phyloP scores from a whole-genome alignment of 2,113 vertebrate species.

The Recurvirostra avosetta region DNA sequence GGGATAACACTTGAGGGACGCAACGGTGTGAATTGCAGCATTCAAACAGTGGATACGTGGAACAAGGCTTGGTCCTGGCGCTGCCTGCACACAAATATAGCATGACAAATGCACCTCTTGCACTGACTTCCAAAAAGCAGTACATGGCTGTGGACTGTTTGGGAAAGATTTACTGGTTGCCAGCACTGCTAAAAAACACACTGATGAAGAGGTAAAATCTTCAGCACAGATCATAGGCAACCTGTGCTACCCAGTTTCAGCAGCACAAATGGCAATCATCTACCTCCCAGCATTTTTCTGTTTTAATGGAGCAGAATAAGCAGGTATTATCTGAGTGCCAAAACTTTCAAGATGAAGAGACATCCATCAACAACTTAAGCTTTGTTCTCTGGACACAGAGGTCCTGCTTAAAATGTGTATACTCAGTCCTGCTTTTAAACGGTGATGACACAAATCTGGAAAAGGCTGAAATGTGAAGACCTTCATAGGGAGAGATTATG shows the following conservation, averaged over 20 bases:
- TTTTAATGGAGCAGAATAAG: neutral
- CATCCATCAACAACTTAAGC: neutral
- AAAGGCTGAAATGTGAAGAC: neutral
- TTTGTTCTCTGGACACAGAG: neutral
- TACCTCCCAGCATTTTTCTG: neutral
- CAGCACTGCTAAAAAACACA: neutral
- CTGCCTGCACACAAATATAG: neutral
- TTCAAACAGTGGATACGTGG: accelerated
- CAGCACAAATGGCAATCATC: neutral
- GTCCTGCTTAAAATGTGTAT: neutral
- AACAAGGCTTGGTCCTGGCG: neutral
- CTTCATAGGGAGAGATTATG: neutral
- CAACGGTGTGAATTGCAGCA: neutral
- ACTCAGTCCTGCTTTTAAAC: neutral
- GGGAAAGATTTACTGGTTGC: neutral
- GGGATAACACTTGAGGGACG: neutral
- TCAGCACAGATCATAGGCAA: neutral
- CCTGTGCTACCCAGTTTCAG: neutral
- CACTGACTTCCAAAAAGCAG: neutral
- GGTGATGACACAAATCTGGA: neutral
- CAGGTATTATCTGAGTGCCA: neutral
- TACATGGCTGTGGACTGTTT: neutral
- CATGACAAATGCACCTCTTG: neutral
- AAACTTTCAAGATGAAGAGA: neutral
- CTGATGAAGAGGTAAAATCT: neutral